Evolutionary conservation across 2,113 vertebrate species (phyloP).

Genomic region (Danio rerio): GRCz12tu NC_133182.1:29236001-29236500

Average conservation of each 20-base stretch:
- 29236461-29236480: constrained; percentile 77
- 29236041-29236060: too few species aligned
- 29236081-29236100: too few species aligned
- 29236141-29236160: too few species aligned
- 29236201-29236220: too few species aligned
- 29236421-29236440: constrained; percentile 83
- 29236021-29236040: too few species aligned
- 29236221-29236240: too few species aligned
- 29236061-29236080: too few species aligned
- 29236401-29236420: constrained; percentile 76
- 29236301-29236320: neutral
- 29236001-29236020: too few species aligned
- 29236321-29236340: neutral
- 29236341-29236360: neutral
- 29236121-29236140: too few species aligned
- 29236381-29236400: neutral
- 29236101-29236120: too few species aligned
- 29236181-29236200: too few species aligned
- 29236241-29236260: neutral
- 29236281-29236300: neutral
- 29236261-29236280: neutral
- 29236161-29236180: too few species aligned
- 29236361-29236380: neutral
- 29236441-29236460: constrained; percentile 81
- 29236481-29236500: constrained; percentile 83